Conservation (phyloP, 1,140 invertebrate genomes). For the Hydropsyche tenuis region DNA sequence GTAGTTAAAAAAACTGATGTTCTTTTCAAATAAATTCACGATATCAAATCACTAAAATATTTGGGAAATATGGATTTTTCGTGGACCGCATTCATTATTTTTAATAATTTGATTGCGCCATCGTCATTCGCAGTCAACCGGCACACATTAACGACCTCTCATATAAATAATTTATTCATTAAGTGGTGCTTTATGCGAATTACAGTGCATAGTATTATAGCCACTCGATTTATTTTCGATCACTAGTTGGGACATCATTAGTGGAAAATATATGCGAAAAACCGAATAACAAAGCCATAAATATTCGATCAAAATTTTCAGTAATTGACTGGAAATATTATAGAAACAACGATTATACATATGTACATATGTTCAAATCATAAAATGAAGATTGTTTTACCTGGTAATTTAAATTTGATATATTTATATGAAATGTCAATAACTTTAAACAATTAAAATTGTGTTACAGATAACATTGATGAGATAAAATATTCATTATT, state of each 20-base stretch:
- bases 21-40: too few species aligned
- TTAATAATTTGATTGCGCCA: slow-evolving; percentile 22
- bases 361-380: too few species aligned
- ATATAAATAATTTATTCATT: not conserved
- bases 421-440: too few species aligned
- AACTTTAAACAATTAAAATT: too few species aligned
- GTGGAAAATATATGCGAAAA: not conserved
- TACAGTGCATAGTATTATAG: not conserved
- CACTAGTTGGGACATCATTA: too few species aligned
- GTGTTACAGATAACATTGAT: too few species aligned
- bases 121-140: slow-evolving; percentile 4
- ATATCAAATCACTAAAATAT: not conserved
- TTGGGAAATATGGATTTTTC: slow-evolving; percentile 7
- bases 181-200: not conserved
- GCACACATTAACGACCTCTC: slow-evolving; percentile 14
- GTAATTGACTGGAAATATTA: too few species aligned
- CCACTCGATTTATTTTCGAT: not conserved
- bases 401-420: too few species aligned
- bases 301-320: not conserved
- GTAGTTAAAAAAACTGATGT: too few species aligned
- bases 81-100: slow-evolving; percentile 12
- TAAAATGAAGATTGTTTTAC: too few species aligned
- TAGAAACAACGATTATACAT: too few species aligned
- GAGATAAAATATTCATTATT: too few species aligned
- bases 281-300: not conserved